Conservation (phyloP, 2,888 invertebrate species). For the Rambutsinella grinnellia region DNA sequence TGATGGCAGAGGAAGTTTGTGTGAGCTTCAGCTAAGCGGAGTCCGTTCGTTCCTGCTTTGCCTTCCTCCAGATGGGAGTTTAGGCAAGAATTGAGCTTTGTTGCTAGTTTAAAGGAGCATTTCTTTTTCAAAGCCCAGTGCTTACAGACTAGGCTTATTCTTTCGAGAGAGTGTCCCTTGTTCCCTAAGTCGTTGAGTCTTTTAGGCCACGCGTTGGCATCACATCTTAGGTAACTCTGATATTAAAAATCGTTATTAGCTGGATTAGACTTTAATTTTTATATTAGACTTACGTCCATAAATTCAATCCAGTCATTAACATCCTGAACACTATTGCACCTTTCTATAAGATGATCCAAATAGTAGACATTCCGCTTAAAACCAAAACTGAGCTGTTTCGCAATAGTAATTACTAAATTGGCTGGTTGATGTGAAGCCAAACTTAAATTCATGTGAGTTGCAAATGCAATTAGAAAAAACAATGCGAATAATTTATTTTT, state of each 20-base stretch:
- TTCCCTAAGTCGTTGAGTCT: background rate
- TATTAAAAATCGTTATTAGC: too few relatives aligned
- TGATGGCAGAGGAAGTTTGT: constrained; percentile 44
- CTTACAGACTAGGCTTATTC: constrained; percentile 37
- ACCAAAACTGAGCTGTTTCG: constrained; percentile 37
- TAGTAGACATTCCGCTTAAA: constrained; percentile 28
- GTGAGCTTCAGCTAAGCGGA: constrained; percentile 43
- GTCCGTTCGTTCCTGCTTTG: constrained; percentile 43
- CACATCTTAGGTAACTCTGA: constrained; percentile 48
- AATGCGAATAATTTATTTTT: too few relatives aligned
- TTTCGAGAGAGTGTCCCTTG: constrained; percentile 5
- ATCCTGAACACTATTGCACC: constrained; percentile 43
- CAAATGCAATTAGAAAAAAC: too few relatives aligned
- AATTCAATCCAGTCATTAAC: constrained; percentile 48
- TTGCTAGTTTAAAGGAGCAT: constrained; percentile 43
- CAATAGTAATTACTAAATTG: too few relatives aligned
- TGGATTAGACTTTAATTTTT: too few relatives aligned
- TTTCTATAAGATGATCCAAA: constrained; percentile 32
- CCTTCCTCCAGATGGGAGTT: constrained; percentile 31
- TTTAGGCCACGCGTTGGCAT: constrained; percentile 20
- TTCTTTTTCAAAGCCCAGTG: constrained; percentile 39
- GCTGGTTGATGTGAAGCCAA: background rate
- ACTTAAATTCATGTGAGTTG: background rate
- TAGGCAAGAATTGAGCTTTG: constrained; percentile 42
- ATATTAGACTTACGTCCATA: constrained; percentile 44